Evolutionary conservation across 2,113 vertebrate genomes (phyloP).

Genomic region (Corythaeola cristata): DNA sequence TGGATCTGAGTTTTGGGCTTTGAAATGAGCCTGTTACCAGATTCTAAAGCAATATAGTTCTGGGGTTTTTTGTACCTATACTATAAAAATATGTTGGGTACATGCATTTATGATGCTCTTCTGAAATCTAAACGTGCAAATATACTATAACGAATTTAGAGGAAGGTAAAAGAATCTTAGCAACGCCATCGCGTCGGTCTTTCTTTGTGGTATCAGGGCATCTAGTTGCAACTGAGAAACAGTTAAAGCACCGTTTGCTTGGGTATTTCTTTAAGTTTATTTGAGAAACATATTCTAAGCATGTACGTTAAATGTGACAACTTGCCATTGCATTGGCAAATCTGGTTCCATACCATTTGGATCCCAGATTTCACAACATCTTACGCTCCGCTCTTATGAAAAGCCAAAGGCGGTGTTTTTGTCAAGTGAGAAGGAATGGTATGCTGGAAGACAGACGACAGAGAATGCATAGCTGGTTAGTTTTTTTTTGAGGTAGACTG

Average conservation of each 20-base stretch:
- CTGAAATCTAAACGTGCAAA: not conserved
- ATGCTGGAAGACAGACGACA: not conserved
- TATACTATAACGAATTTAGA: not conserved
- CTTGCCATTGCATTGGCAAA: not conserved
- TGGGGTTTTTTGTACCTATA: not conserved
- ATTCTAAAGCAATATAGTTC: not conserved
- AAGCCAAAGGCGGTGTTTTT: slow-evolving; percentile 37
- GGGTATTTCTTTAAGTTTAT: not conserved
- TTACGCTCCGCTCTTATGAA: not conserved
- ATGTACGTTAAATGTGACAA: not conserved
- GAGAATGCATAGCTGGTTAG: not conserved
- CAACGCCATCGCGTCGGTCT: rapidly evolving
- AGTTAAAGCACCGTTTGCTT: not conserved
- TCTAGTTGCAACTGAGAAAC: not conserved
- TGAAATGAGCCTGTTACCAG: not conserved
- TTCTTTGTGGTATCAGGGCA: not conserved
- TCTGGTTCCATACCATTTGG: not conserved
- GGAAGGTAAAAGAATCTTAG: not conserved
- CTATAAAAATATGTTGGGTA: not conserved
- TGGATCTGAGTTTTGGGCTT: not conserved
- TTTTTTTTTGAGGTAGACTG: not conserved
- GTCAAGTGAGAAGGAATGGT: slow-evolving; percentile 6
- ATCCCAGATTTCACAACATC: slow-evolving; percentile 27
- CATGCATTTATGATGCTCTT: not conserved
- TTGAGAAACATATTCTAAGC: slow-evolving; percentile 27